Evolutionary conservation across 2,797 vertebrate genomes (phyloP).

Genomic region (Acomys russatus): DNA sequence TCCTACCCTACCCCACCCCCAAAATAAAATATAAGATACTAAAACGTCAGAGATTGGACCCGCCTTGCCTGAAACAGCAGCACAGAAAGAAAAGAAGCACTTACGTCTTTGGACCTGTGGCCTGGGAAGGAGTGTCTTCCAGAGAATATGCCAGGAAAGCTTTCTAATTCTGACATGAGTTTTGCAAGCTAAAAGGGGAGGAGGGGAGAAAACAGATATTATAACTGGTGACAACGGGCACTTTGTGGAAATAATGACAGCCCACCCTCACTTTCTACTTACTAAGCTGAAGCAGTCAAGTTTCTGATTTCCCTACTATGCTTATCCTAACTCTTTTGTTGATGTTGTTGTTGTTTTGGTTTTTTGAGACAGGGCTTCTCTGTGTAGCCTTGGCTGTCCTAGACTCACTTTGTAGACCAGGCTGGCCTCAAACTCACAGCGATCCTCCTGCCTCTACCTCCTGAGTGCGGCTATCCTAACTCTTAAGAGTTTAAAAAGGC

Average conservation of each 20-base stretch:
- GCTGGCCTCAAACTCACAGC: too few relatives aligned
- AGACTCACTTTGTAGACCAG: too few relatives aligned
- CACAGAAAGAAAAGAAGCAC: constrained; percentile 52
- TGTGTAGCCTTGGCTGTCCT: too few relatives aligned
- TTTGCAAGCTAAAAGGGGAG: constrained; percentile 93
- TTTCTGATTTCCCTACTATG: not conserved
- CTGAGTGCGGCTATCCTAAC: too few relatives aligned
- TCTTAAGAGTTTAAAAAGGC: too few relatives aligned
- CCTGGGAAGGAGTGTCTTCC: constrained; percentile 87
- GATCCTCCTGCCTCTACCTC: too few relatives aligned
- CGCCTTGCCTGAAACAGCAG: not conserved
- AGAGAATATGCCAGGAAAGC: constrained; percentile 93
- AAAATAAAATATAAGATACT: not conserved
- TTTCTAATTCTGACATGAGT: constrained; percentile 97
- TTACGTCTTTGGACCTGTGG: constrained; percentile 89
- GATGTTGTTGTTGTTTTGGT: too few relatives aligned
- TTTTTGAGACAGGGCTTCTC: too few relatives aligned
- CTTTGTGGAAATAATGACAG: constrained; percentile 66
- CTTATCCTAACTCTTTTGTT: not conserved
- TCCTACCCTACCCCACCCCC: too few relatives aligned
- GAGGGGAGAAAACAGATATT: constrained; percentile 65
- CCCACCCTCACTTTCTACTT: constrained; percentile 54
- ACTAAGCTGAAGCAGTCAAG: not conserved
- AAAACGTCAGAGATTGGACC: not conserved
- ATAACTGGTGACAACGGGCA: constrained; percentile 70